Conservation (phyloP, 2,113 vertebrate genomes). For the Ammodytes dubius region DNA sequence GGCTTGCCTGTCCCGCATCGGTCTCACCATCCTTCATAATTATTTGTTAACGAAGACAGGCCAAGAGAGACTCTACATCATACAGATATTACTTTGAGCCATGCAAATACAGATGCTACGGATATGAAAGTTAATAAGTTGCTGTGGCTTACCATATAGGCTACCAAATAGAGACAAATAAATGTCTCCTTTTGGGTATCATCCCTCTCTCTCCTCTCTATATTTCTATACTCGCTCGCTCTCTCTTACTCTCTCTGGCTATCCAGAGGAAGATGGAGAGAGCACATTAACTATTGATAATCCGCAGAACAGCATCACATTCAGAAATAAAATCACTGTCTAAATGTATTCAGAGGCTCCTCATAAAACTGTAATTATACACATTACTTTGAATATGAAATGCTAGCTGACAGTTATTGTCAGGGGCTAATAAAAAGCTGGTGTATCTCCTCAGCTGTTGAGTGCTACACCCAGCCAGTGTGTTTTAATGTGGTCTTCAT, state of each 20-base stretch:
- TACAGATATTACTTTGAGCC: not conserved
- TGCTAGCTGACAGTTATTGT: slow-evolving; percentile 77
- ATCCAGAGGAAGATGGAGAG: slow-evolving; percentile 57
- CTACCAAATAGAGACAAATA: slow-evolving; percentile 9
- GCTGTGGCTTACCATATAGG: slow-evolving; percentile 14
- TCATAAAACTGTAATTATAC: slow-evolving; percentile 78
- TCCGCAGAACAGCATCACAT: slow-evolving; percentile 72
- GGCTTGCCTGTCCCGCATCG: too few relatives aligned
- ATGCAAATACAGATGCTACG: not conserved
- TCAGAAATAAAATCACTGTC: slow-evolving; percentile 73
- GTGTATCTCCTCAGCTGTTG: slow-evolving; percentile 66
- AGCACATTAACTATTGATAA: slow-evolving; percentile 79
- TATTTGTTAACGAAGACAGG: too few relatives aligned
- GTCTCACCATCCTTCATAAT: too few relatives aligned
- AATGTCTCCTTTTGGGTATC: slow-evolving; percentile 6
- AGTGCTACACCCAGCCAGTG: slow-evolving; percentile 36
- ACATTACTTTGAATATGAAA: slow-evolving; percentile 80
- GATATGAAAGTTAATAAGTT: slow-evolving; percentile 8
- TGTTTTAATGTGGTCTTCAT: slow-evolving; percentile 41
- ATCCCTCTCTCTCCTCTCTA: slow-evolving; percentile 8
- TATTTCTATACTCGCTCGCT: slow-evolving; percentile 16
- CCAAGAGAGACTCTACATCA: not conserved
- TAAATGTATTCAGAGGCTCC: slow-evolving; percentile 76
- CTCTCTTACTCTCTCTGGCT: slow-evolving; percentile 21
- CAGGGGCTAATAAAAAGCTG: slow-evolving; percentile 70